A percentile compares a stretch with the other conserved stretches of the same genome.
phyloP scores from a whole-genome alignment of 2,888 invertebrate genomes.

The Horisme vitalbata region DNA sequence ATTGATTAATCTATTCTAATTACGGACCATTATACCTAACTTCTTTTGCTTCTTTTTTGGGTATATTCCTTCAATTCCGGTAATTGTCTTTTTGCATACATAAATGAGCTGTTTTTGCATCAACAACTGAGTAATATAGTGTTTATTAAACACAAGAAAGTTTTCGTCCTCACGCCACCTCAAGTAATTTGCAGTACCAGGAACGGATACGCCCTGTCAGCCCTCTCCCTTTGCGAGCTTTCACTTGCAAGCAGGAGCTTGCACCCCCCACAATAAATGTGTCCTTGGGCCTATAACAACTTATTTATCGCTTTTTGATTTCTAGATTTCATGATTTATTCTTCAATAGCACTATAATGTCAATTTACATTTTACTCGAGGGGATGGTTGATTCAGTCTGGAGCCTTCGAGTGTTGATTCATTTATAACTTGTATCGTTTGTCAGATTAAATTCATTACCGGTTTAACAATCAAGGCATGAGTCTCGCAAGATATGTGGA shows the following conservation, averaged over 20 bases:
- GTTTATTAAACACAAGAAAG: constrained; percentile 11
- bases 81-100: no score
- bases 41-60: no score
- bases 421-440: constrained; percentile 32
- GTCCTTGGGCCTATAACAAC: constrained; percentile 30
- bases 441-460: constrained; percentile 45
- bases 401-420: constrained; percentile 19
- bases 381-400: constrained; percentile 18
- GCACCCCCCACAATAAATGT: constrained; percentile 47
- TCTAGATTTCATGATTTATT: constrained; percentile 16
- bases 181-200: constrained; percentile 56
- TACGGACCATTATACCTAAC: no score
- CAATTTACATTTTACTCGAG: constrained; percentile 25
- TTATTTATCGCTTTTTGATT: constrained; percentile 18
- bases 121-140: no score
- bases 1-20: background rate
- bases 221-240: constrained; percentile 60
- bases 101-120: no score
- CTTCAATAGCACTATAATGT: constrained; percentile 21
- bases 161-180: constrained; percentile 39
- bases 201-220: constrained; percentile 56
- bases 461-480: constrained; percentile 43
- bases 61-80: no score
- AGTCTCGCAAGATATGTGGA: constrained; percentile 37
- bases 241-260: constrained; percentile 36